Base-by-base conservation (phyloP, 2,113 vertebrate species). In the Glaucidium brasilianum region DNA sequence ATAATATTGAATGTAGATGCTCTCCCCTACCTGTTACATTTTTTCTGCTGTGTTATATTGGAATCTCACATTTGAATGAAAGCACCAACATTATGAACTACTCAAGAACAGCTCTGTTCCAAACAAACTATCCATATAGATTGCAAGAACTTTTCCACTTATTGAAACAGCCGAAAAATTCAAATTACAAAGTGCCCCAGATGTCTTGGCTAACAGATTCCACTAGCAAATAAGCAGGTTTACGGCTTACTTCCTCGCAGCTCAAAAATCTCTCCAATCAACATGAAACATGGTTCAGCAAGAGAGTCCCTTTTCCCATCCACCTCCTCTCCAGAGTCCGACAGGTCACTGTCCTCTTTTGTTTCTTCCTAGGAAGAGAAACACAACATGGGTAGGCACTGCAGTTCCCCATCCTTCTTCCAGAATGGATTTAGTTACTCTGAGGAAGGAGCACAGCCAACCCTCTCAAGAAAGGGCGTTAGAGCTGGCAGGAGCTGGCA, bases 261-360 rank as follows among this genome's bases (percentile, higher is more conserved):
- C 93, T 99, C 99, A 98, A 99, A 99, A 95, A 99, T 99, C 96
- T 99, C 99, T 95, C 99, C 99, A 13, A 99, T 99, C 88, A 99
- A 98, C 99, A 99, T 99, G 98, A 99, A 99, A 96, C 99, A 99
- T 0, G 99, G 99, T 90, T 99, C 99, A 45, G 99, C 99, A 94
- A 99, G 98, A 23, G 99, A 98, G 13, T 99, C 99, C 87, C 98
- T 99, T 96, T 96, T 99, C 60, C 99, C 99, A 41, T 99, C 99
- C 10, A 95, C 50, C 62, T 99, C 99, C 7, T 99, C 99, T 6
- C 99, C 99, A 0, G 99, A 99, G 95, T 99, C 99, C 0, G 99
- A 99, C 49, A 99, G 95, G 97, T 99, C 99, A 30, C 99, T 99
- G 93, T 99, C 99, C 60, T 99, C 99, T 82, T 99, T 99, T 0